Evolutionary conservation across 1,140 invertebrate genomes (phyloP).

Genomic region (Chironomus tepperi): DNA sequence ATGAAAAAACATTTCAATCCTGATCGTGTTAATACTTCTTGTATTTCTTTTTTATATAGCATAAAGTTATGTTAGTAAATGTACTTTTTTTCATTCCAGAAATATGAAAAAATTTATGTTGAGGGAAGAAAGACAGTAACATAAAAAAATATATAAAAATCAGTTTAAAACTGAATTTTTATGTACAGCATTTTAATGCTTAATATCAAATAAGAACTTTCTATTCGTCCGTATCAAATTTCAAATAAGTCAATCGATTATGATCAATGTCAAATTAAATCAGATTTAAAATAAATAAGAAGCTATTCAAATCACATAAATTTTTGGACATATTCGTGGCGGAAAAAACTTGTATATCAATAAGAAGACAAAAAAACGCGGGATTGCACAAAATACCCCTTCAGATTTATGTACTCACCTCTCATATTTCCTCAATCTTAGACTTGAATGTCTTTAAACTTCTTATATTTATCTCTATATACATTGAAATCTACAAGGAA

Average conservation of each 20-base stretch:
- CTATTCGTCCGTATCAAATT: background rate
- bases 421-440: too few species aligned
- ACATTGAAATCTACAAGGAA: background rate
- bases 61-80: background rate
- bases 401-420: background rate
- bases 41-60: background rate
- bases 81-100: background rate
- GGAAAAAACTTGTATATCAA: background rate
- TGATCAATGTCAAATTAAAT: too few species aligned
- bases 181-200: background rate
- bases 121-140: background rate
- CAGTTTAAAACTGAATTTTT: background rate
- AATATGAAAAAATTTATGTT: background rate
- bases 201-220: background rate
- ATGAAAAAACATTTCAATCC: background rate
- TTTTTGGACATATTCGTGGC: too few species aligned
- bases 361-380: background rate
- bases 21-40: background rate
- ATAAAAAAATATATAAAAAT: background rate
- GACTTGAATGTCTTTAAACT: background rate
- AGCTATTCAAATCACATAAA: too few species aligned
- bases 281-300: too few species aligned
- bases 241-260: too few species aligned
- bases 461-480: background rate
- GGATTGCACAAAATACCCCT: background rate